Base-by-base conservation (phyloP, 2,113 vertebrate species). In the Semicossyphus pulcher region DNA sequence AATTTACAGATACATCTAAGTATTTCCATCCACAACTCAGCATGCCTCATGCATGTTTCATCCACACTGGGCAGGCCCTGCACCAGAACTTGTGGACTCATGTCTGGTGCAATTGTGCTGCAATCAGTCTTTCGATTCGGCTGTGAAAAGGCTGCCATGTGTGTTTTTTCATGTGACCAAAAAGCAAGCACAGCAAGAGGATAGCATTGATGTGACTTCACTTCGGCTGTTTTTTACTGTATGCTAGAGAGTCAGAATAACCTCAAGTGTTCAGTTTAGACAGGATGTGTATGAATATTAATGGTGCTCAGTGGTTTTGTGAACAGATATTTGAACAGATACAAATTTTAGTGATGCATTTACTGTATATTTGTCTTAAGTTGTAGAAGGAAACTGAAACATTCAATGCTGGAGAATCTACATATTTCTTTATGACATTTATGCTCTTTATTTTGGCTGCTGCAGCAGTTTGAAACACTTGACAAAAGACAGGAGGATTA, bases 61-160 rank as follows among this genome's bases (percentile, higher is more conserved):
- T 52, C 41, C 69, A 66, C 66, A 76, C 49, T 41, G 34, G 42
- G 23, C 41, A 26, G 53, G 36, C 66, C n/a, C 18, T 31, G 57
- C 32, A 28, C n/a, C n/a, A 49, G 31, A 47, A 62, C 54, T 28
- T 79, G 42, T 37, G 52, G 23, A 76, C 54, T 66, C 23, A 26
- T 32, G 73, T 86, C 78, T 58, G 59, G 45, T 61, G 71, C 78
- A 76, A 72, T 81, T 80, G 44, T 59, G 23, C 20, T 57, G 64
- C 75, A 89, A 90, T 86, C 79, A 83, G 51, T 90, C 78, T 81
- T 74, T 74, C 36, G 51, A 31, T 83, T 80, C 57, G 59, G 54
- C 8, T 1, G 28, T 34, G 36, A 63, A 47, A 62, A 44, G n/a
- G 60, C 75, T 65, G 60, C 57, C 58, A 39, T 44, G 42, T 64